These are phyloP conservation scores for Potamilus streckersoni DNA, from an alignment of 1,140 invertebrate species.

Conservation along the genomic window DNA sequence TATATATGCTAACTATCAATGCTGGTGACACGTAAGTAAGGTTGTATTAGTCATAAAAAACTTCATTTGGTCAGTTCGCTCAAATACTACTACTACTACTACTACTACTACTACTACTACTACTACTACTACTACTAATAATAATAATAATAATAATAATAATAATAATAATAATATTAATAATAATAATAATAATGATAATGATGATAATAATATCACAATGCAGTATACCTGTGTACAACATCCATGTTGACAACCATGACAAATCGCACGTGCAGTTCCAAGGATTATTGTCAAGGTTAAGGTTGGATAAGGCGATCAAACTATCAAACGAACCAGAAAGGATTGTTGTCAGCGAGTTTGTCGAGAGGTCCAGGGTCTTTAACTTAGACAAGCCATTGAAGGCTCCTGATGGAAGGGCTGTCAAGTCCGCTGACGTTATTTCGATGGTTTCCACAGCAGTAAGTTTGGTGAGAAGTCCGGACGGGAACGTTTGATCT, in stretches of 20 bases:
- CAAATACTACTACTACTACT: too few relatives aligned
- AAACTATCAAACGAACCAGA: not conserved
- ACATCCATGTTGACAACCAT: conserved; percentile 7
- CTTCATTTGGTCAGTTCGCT: not conserved
- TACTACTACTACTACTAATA: not conserved
- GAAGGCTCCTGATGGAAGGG: not conserved
- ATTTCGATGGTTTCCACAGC: conserved; percentile 4
- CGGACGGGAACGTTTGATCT: conserved; percentile 1
- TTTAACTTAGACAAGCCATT: not conserved
- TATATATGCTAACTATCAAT: too few relatives aligned
- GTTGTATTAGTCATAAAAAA: too few relatives aligned
- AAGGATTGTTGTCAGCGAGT: conserved; percentile 10
- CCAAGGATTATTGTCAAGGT: conserved; percentile 14
- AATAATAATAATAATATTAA: not conserved
- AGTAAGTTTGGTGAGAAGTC: conserved; percentile 1
- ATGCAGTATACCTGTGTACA: conserved; percentile 10
- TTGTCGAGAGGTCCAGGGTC: conserved; percentile 8
- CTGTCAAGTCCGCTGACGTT: not conserved
- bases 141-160: not conserved
- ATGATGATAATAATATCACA: not conserved
- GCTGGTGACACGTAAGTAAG: too few relatives aligned
- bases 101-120: not conserved
- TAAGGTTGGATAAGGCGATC: conserved; percentile 5
- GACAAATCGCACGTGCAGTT: conserved; percentile 11
- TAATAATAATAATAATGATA: not conserved